Evolutionary conservation across 1,140 invertebrate genomes (phyloP).

Genomic region (Conus ventricosus): DNA sequence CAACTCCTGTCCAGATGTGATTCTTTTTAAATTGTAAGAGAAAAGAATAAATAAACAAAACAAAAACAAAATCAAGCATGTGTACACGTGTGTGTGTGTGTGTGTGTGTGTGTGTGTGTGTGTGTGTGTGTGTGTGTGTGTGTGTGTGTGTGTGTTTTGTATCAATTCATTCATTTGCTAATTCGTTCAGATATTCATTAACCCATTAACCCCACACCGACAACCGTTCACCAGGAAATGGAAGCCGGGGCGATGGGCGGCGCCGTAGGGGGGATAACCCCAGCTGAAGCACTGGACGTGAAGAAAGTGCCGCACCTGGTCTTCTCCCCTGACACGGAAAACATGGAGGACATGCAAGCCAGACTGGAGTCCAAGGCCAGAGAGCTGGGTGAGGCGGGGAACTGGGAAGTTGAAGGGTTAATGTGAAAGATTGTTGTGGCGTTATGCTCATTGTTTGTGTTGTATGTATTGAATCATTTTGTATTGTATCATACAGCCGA

Average conservation of each 20-base stretch:
- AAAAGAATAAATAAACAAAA: no score
- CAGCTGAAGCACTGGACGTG: background rate
- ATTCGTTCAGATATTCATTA: background rate
- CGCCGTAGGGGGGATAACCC: background rate
- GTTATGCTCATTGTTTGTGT: background rate
- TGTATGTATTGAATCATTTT: background rate
- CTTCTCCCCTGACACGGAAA: background rate
- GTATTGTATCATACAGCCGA: background rate
- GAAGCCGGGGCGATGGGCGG: background rate
- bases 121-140: no score
- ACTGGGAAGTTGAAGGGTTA: no score
- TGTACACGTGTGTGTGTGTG: no score
- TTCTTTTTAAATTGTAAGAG: no score
- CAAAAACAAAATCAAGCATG: no score
- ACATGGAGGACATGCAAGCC: background rate
- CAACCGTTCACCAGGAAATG: background rate
- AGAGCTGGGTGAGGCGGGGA: background rate
- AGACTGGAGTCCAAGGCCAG: background rate
- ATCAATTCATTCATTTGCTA: background rate
- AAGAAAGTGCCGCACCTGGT: background rate
- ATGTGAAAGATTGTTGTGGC: no score
- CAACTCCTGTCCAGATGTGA: no score
- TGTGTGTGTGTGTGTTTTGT: no score
- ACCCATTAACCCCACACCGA: background rate
- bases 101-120: no score